Evolutionary conservation across 2,888 invertebrate genomes (phyloP).

Genomic region (Cephus sareptanus): DNA sequence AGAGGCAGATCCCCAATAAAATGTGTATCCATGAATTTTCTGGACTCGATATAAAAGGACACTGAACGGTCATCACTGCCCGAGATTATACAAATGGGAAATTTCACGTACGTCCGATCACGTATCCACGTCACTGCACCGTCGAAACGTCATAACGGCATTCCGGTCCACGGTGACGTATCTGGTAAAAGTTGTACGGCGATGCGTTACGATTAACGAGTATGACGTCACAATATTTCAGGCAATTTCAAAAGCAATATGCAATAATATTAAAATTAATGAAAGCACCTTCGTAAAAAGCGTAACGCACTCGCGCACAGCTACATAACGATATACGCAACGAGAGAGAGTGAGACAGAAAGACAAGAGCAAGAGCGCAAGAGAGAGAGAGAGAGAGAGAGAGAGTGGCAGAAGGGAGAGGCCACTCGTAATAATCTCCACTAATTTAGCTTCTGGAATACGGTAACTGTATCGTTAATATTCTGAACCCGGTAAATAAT

Average conservation of each 20-base stretch:
- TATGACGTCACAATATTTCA: slow-evolving; percentile 37
- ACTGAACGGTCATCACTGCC: slow-evolving; percentile 43
- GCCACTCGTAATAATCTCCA: slow-evolving; percentile 64
- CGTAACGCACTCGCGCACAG: slow-evolving; percentile 11
- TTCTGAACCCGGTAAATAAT: slow-evolving; percentile 64
- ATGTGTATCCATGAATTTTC: slow-evolving; percentile 39
- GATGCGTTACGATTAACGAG: slow-evolving; percentile 29
- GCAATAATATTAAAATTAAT: slow-evolving; percentile 56
- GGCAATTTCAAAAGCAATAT: slow-evolving; percentile 51
- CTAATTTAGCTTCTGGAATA: slow-evolving; percentile 65
- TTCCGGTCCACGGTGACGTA: neutral
- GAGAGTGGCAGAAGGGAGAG: slow-evolving; percentile 31
- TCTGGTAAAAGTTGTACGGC: slow-evolving; percentile 1
- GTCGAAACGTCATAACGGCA: neutral
- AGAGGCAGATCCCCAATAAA: slow-evolving; percentile 41
- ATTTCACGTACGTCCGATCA: neutral
- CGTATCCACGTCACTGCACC: neutral
- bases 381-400: slow-evolving; percentile 21
- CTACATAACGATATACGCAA: slow-evolving; percentile 14
- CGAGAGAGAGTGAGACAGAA: slow-evolving; percentile 9
- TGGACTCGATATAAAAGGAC: slow-evolving; percentile 51
- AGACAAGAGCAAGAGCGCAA: slow-evolving; percentile 12
- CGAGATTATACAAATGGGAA: neutral
- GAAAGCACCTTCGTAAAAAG: slow-evolving; percentile 43
- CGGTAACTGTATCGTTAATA: slow-evolving; percentile 65